Evolutionary conservation across 2,797 vertebrate species (phyloP).

Genomic region (Lacerta agilis): DNA sequence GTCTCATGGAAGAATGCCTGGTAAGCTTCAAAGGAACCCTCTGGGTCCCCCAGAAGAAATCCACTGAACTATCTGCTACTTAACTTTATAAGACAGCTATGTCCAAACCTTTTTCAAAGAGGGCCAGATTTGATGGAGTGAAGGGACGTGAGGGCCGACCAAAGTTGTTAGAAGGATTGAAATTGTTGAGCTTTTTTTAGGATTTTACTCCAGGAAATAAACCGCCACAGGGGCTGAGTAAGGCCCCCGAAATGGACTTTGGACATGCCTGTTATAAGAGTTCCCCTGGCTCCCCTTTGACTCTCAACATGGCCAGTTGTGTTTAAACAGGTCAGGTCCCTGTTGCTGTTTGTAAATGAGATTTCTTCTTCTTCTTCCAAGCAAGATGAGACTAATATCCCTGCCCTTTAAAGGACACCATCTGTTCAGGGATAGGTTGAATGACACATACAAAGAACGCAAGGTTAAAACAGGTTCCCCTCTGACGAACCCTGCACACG

Average conservation of each 20-base stretch:
- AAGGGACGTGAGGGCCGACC: no score
- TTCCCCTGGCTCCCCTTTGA: background rate
- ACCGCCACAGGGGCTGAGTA: no score
- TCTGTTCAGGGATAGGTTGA: constrained; percentile 34
- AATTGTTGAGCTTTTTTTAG: no score
- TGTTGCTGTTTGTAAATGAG: constrained; percentile 47
- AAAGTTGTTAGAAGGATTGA: no score
- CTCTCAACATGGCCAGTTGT: accelerated
- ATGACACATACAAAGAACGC: constrained; percentile 41
- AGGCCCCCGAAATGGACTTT: no score
- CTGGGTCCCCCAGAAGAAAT: background rate
- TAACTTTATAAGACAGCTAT: background rate
- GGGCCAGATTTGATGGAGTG: no score
- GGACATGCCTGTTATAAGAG: background rate
- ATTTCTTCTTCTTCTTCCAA: constrained; percentile 9
- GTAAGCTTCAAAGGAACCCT: background rate
- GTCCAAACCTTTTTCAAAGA: no score
- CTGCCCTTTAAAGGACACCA: constrained; percentile 60
- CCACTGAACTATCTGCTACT: background rate
- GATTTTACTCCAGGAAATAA: no score
- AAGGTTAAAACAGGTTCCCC: constrained; percentile 2
- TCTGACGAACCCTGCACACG: accelerated
- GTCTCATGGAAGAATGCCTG: background rate
- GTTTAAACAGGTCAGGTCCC: constrained; percentile 41
- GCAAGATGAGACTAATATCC: constrained; percentile 22